Evolutionary conservation across 2,797 vertebrate species (phyloP).

Genomic region (Vireo griseus): DNA sequence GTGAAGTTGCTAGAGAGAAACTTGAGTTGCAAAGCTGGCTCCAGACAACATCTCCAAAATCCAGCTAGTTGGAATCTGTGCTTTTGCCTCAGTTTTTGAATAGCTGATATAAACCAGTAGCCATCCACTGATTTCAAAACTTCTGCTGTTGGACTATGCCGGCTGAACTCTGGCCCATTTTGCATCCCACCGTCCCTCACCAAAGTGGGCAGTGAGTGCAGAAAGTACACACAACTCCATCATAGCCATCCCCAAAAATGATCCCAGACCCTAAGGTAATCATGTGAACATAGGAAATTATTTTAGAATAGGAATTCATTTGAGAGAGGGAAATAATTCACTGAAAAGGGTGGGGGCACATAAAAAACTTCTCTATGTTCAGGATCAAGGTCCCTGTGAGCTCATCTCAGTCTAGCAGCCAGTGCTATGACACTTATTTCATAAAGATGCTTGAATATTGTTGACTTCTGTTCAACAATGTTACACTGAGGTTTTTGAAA

Average conservation of each 20-base stretch:
- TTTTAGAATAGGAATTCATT: not conserved
- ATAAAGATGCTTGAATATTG: not conserved
- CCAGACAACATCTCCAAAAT: not conserved
- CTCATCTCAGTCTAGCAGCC: not conserved
- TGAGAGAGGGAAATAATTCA: not conserved
- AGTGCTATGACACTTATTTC: not conserved
- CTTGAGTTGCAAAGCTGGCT: not conserved
- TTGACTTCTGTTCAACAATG: not conserved
- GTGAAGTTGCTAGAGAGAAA: not conserved
- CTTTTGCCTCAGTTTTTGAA: slow-evolving; percentile 19
- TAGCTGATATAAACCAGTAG: slow-evolving; percentile 16
- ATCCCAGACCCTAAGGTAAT: not conserved
- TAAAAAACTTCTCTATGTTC: not conserved
- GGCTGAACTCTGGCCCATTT: not conserved
- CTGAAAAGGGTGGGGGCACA: not conserved
- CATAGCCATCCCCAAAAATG: rapidly evolving
- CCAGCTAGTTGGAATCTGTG: not conserved
- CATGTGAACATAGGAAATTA: not conserved
- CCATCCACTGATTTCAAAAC: slow-evolving; percentile 14
- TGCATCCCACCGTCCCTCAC: not conserved
- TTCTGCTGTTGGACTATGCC: not conserved
- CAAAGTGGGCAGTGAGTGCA: not conserved
- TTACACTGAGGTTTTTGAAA: not conserved
- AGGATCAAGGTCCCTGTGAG: not conserved
- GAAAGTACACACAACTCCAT: not conserved